Percentiles rank a stretch among this genome's conserved stretches.
These are phyloP conservation scores for Blennius ocellaris DNA, from an alignment of 2,113 vertebrate genomes.

Conservation along the genomic window DNA sequence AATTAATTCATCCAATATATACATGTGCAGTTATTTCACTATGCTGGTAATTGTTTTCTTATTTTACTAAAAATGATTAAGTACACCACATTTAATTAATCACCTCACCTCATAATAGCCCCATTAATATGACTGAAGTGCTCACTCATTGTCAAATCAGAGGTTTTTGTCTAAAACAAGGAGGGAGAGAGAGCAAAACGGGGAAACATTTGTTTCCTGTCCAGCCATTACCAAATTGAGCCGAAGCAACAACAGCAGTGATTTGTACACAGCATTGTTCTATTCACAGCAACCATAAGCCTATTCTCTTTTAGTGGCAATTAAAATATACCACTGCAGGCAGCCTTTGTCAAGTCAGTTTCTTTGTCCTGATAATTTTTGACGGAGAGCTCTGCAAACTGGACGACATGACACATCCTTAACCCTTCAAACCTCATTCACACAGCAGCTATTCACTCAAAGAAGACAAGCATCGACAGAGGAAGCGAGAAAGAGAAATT, in stretches of 20 bases:
- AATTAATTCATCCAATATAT: constrained; percentile 8
- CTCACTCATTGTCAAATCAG: constrained; percentile 33
- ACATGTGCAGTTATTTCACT: constrained; percentile 16
- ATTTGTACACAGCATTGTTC: constrained; percentile 4
- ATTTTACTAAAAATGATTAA: constrained; percentile 13
- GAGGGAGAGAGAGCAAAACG: not conserved
- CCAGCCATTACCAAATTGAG: not conserved
- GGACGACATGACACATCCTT: too few relatives aligned
- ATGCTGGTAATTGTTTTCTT: constrained; percentile 9
- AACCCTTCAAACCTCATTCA: too few relatives aligned
- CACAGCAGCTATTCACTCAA: too few relatives aligned
- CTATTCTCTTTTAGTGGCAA: constrained; percentile 1
- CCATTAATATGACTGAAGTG: constrained; percentile 21
- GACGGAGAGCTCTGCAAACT: too few relatives aligned
- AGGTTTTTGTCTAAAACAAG: constrained; percentile 23
- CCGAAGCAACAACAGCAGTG: constrained; percentile 1
- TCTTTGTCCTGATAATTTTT: not conserved
- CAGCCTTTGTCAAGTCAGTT: constrained; percentile 2
- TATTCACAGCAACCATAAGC: constrained; percentile 1
- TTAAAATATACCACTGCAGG: constrained; percentile 10
- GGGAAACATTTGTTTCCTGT: constrained; percentile 26
- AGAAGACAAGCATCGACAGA: too few relatives aligned
- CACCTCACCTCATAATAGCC: constrained; percentile 6
- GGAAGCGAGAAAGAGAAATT: too few relatives aligned
- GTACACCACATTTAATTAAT: constrained; percentile 26